Conservation (phyloP, 2,888 invertebrate genomes). For the Erynnis tages region DNA sequence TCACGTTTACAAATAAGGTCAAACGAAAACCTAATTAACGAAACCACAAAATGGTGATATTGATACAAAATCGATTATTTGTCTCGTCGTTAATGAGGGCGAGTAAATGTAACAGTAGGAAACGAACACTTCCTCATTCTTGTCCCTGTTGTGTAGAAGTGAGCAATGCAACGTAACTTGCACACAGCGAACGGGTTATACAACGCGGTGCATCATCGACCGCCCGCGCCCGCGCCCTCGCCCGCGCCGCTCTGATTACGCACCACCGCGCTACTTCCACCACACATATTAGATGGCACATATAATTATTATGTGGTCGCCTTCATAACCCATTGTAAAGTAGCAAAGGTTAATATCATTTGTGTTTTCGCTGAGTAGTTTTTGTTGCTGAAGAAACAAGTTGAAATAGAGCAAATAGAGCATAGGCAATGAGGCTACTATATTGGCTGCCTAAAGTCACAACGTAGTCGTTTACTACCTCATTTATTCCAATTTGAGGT, state of each 20-base stretch:
- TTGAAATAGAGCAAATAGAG: too few species aligned
- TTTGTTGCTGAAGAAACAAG: too few species aligned
- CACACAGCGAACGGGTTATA: conserved; percentile 53
- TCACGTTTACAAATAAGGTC: background rate
- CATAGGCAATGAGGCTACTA: too few species aligned
- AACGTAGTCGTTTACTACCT: too few species aligned
- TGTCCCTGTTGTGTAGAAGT: conserved; percentile 51
- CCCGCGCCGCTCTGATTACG: conserved; percentile 69
- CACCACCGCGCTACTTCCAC: conserved; percentile 34
- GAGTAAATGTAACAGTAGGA: conserved; percentile 71
- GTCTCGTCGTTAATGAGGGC: conserved; percentile 47
- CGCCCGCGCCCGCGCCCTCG: conserved; percentile 30
- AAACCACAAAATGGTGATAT: conserved; percentile 7
- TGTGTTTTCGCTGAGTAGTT: too few species aligned
- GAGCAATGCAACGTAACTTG: conserved; percentile 60
- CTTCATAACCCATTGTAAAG: too few species aligned
- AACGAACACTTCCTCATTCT: conserved; percentile 72
- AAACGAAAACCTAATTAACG: conserved; percentile 2
- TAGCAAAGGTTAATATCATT: too few species aligned
- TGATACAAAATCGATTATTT: conserved; percentile 35
- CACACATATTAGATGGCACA: too few species aligned
- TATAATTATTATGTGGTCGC: too few species aligned
- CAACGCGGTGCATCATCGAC: conserved; percentile 46
- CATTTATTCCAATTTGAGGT: too few species aligned
- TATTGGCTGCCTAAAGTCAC: too few species aligned